Base-by-base conservation (phyloP, 2,888 invertebrate genomes). In the Formica aserva region DNA sequence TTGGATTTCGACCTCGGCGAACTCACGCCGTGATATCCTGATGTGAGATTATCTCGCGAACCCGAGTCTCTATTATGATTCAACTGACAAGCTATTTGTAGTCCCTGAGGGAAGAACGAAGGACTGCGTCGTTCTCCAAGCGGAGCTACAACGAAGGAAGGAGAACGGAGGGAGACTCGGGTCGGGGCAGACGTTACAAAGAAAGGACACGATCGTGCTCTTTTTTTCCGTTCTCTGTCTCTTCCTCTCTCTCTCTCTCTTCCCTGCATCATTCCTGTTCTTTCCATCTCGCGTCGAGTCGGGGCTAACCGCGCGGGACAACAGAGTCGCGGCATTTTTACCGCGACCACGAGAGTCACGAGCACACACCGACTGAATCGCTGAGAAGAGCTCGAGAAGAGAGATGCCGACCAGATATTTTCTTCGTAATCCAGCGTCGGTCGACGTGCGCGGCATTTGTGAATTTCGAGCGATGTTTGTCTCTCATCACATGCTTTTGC, bases 51-150 rank as follows among this genome's bases (percentile, higher is more conserved):
- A 93, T 93, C 90, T 90, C 89, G 90, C 92, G 92, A 92, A 92
- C 91, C 84, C 89, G 85, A 88, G 91, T 89, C 91, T 92, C 92
- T 93, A 93, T 93, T 93, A 93, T 93, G 92, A 93, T 92, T 92
- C 91, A 91, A 91, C 91, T 93, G 92, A 92, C 92, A 92, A 92
- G 92, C 92, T 91, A 93, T 93, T 93, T 92, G 92, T 93, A 92
- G 92, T 91, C 91, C 90, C 88, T 85, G 82, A 77, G 86, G 86
- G 83, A 86, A 74, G 84, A 88, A 86, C 85, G 82, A 75, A 41
- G 67, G 69, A 65, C 83, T 60, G 52, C 75, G 62, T 84, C 78
- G 62, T 80, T 62, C 78, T 67, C 82, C 76, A 85, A 60, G 8
- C 72, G 65, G 22, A 48, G 62, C 18, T 29, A 66, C 65, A 77